Evolutionary conservation across 2,888 invertebrate species (phyloP), one percentile per base, ranked within the genome.

Genomic region (Camptogramma bilineatum): DNA sequence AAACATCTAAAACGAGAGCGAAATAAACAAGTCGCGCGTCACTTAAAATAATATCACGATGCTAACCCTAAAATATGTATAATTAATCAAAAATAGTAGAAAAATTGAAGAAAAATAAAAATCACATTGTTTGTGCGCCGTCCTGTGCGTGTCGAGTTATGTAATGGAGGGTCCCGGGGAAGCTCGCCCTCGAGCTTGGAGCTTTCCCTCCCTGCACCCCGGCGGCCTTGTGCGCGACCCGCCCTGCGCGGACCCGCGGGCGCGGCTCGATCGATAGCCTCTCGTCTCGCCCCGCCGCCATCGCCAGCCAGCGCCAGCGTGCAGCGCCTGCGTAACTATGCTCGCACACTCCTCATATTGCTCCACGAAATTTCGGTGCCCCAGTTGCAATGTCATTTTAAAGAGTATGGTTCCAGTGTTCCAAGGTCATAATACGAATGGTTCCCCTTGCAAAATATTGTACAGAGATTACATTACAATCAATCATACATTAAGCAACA

Each of bases 121-220:
- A 92, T 93, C 91, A 93, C 93, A 92, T 93, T 88, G 86, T 91
- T 93, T 93, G 93, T 93, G 93, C 93, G 93, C 93, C 85, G 87
- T 91, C 84, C 90, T 93, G 93, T 93, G 93, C 93, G 93, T 93
- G 87, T 87, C 87, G 83, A 75, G 92, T 93, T 93, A 92, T 86
- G 89, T 93, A 93, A 93, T 91, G 90, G 86, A 87, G 90, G 88
- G 89, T 80, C 84, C 87, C 81, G 81, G 84, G 80, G 70, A 74
- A 80, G 85, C 81, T 78, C 78, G 81, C 83, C 83, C 80, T 79
- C 79, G 69, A 53, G 57, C 53, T 56, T 48, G 34, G 64, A 50
- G 52, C 48, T 61, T 53, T 56, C 81, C 79, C 78, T 78, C 79
- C 74, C 70, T 74, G 72, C 75, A 77, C 79, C 74, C 75, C 72